These are phyloP conservation scores for Rattus norvegicus DNA, from an alignment of 2,113 vertebrate species.

Conservation along the genomic window GRCr8 NC_086019.1:174722501-174723000, in stretches of 20 bases:
- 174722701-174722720: conserved; percentile 23
- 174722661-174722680: conserved; percentile 19
- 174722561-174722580: not conserved
- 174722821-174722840: not conserved
- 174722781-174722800: not conserved
- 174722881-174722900: not conserved
- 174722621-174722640: conserved; percentile 22
- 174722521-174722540: not conserved
- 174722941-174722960: not conserved
- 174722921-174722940: not conserved
- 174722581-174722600: not conserved
- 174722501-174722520: conserved; percentile 28
- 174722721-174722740: not conserved
- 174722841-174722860: not conserved
- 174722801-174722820: not conserved
- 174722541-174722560: conserved; percentile 1
- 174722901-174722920: not conserved
- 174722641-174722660: conserved; percentile 28
- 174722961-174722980: not conserved
- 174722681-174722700: conserved; percentile 27
- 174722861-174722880: not conserved
- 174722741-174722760: not conserved
- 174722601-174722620: conserved; percentile 19
- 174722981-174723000: not conserved
- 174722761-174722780: not conserved